Base-by-base conservation (phyloP, 2,888 invertebrate species). In the Melinopterus prodromus region DNA sequence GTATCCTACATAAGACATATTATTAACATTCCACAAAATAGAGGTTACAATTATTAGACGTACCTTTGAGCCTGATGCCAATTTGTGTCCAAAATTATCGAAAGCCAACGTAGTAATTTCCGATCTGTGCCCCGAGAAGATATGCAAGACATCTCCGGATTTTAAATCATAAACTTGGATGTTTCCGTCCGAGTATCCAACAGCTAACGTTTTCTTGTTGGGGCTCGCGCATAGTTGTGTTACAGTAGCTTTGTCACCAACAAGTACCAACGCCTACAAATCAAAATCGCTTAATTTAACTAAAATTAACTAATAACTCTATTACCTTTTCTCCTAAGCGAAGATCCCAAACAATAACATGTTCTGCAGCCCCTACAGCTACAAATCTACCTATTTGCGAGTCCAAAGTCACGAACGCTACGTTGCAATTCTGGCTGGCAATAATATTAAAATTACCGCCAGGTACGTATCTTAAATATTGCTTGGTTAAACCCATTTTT, bases 331-430 rank as follows among this genome's bases (percentile, higher is more conserved):
- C 95, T 70, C 95, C 94, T 6, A 96, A 93, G 87, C 96, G 92
- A 87, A 98, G 92, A 90, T 99, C 99, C 98, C 98, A 99, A 86
- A 99, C 92, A 86, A 95, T 93, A 81, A 98, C 95, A 92, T 97
- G 95, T 91, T 99, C 98, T 87, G 97, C 96, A 7, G 97, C 97
- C 77, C 96, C 97, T n/a, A 95, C 95, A 71, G 97, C 98, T 76
- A 97, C 93, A 89, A 93, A 97, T 87, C 97, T 92, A 71, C 97
- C 96, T 87, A 95, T 94, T 82, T 94, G 93, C 76, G 94, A 94
- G 85, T 95, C 93, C 80, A 95, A 90, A 70, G 95, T 93, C 0
- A 98, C 93, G 89, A 97, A 97, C 78, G 92, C 91, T 53, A 95
- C 91, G 89, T 98, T 98, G 83, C 97, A 95, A 82, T 94, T 92